Base-by-base conservation (phyloP, 2,797 vertebrate species). In the Halcyon smyrnensis region DNA sequence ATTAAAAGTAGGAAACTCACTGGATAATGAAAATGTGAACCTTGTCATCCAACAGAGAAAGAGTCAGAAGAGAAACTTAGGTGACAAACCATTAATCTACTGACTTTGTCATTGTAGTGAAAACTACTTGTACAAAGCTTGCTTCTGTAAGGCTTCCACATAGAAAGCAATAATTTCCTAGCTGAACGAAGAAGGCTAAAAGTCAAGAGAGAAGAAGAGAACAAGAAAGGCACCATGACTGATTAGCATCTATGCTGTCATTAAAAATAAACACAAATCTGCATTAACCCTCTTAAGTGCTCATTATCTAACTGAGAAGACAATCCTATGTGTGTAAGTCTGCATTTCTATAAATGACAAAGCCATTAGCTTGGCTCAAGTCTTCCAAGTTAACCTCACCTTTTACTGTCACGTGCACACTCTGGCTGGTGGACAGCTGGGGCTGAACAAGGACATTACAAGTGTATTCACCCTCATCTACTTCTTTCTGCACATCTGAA, bases 361-460 rank as follows among this genome's bases (percentile, higher is more conserved):
- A 1, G n/a, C 24, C 32, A 57, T 45, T 8, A 68, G 4, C 32
- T 7, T 3, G 59, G 77, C 43, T 87, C 76, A 20, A 21, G 59
- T 54, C 50, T 53, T 21, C 59, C 1, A 3, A 51, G 21, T 20
- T 11, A 9, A 4, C 46, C 89, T 97, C 94, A 99, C 99, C 99
- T 99, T 99, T 99, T 48, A 99, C 99, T 0, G 98, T 98, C 51
- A 99, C 98, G 0, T 99, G 99, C 77, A 99, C 99, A 1, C 99
- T 99, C 98, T 99, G 99, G 96, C 99, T 99, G 94, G 99, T 99
- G 98, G 99, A 99, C 71, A 99, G 98, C 91, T 99, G 99, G 14
- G 99, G 99, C 34, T 99, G 99, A 8, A 99, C 99, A 65, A 99
- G 98, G 84, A 99, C 99, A 2, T 99, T 99, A 97, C 99, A 99